A percentile compares a stretch with the other conserved stretches of the same genome.
These are phyloP conservation scores for Vanessa cardui DNA, from an alignment of 2,888 invertebrate genomes.

Conservation along the genomic window DNA sequence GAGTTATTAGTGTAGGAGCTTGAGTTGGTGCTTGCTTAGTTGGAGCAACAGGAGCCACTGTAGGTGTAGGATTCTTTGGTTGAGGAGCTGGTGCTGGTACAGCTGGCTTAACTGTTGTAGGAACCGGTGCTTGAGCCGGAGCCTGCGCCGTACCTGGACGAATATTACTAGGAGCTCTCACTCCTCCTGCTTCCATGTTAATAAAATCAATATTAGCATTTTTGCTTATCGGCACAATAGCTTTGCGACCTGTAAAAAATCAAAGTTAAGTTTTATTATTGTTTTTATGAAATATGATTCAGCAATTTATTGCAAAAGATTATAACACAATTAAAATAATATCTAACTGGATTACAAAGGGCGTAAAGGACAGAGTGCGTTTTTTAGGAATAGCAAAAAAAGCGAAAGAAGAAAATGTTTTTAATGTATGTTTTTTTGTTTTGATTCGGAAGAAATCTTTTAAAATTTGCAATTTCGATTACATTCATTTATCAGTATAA, in stretches of 20 bases:
- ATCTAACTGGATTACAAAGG: too few relatives aligned
- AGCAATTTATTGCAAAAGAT: too few relatives aligned
- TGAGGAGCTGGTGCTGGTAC: slow-evolving; percentile 5
- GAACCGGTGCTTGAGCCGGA: slow-evolving; percentile 27
- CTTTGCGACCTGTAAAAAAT: slow-evolving; percentile 60
- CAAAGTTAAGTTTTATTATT: slow-evolving; percentile 8
- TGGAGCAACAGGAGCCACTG: slow-evolving; percentile 39
- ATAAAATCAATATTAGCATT: slow-evolving; percentile 75
- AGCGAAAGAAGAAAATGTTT: too few relatives aligned
- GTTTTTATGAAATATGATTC: too few relatives aligned
- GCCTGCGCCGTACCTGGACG: slow-evolving; percentile 37
- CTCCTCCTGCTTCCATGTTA: slow-evolving; percentile 69
- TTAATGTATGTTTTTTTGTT: too few relatives aligned
- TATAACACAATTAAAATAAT: too few relatives aligned
- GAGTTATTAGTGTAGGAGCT: slow-evolving; percentile 55
- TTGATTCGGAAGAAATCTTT: too few relatives aligned
- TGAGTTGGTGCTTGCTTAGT: slow-evolving; percentile 39
- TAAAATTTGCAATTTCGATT: too few relatives aligned
- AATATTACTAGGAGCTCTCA: slow-evolving; percentile 42
- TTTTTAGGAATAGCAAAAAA: too few relatives aligned
- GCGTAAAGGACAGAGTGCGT: too few relatives aligned
- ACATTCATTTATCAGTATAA: too few relatives aligned
- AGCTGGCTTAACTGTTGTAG: slow-evolving; percentile 28
- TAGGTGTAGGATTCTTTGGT: slow-evolving; percentile 20
- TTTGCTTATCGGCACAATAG: slow-evolving; percentile 62